Base-by-base conservation (phyloP, 2,113 vertebrate species). In the Bujurquina vittata region DNA sequence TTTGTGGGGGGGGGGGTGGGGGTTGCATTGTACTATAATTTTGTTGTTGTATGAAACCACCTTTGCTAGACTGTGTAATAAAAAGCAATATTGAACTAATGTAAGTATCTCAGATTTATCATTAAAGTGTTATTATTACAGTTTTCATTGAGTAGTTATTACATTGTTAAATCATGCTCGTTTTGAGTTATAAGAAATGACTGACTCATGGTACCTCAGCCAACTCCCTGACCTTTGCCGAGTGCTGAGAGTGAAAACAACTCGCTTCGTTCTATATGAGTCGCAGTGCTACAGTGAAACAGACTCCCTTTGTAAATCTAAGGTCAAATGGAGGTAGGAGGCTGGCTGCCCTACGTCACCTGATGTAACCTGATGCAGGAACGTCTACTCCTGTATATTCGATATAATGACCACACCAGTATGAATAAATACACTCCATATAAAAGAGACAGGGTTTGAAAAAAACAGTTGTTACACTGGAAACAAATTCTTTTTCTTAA, bases 321-420 rank as follows among this genome's bases (percentile, higher is more conserved):
- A 92, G 84, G 86, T 88, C 81, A 90, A 56, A 73, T 62, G 52
- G 61, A 89, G 83, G 80, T 84, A 77, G 69, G 59, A 73, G 29
- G 67, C 84, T 67, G 72, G 29, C 29, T 76, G 59, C 60, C 75
- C 85, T 65, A 73, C 77, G 56, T 85, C 85, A 89, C 75, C 81
- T 89, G 77, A 87, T 83, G 79, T 80, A 85, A 83, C 80, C 78
- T 79, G 86, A 84, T 72, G 79, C 69, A 35, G 46, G 43, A 77
- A 69, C 26, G 54, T 61, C 74, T 55, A 12, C 31, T 15, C n/a
- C 60, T 75, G 55, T 56, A 49, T 43, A 52, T 23, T 85, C 65
- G 31, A 82, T 57, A 69, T 55, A 65, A 84, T 77, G 69, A 69
- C 54, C 58, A 77, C 60, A 60, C 26, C 8, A 9, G 2, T 58